Percentiles rank a stretch among this genome's conserved stretches.
These are phyloP conservation scores for Ceuthmochares aereus DNA, from an alignment of 2,113 vertebrate species.

Conservation along the genomic window DNA sequence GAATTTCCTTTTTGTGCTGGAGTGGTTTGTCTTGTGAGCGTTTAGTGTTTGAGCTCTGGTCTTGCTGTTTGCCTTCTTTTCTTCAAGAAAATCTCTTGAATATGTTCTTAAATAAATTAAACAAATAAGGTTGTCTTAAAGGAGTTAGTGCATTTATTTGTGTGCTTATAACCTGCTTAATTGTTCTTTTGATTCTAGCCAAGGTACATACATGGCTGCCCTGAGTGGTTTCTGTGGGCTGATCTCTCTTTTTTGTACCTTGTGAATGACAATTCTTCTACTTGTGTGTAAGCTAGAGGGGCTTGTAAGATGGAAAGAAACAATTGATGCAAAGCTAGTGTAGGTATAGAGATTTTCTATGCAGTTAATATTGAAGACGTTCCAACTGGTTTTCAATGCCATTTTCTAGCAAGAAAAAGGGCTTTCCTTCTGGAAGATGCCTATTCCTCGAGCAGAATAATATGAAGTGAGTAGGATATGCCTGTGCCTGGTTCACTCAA, in stretches of 20 bases:
- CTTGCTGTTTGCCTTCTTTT: conserved; percentile 1
- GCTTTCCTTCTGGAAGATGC: neutral
- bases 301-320: neutral
- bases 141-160: neutral
- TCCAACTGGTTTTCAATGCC: neutral
- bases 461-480: neutral
- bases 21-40: neutral
- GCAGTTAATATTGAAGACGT: neutral
- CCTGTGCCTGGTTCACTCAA: neutral
- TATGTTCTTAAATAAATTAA: neutral
- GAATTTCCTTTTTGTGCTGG: neutral
- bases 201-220: neutral
- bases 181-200: neutral
- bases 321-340: neutral
- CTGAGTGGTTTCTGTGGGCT: neutral
- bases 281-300: neutral
- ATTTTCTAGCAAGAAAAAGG: neutral
- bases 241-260: neutral
- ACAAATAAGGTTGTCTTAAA: neutral
- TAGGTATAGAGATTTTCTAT: neutral
- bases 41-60: neutral
- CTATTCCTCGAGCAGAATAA: neutral
- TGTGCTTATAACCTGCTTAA: neutral
- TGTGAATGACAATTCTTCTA: neutral
- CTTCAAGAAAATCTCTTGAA: neutral